Base-by-base conservation (phyloP, 2,797 vertebrate genomes). In the Anolis apletophallus region DNA sequence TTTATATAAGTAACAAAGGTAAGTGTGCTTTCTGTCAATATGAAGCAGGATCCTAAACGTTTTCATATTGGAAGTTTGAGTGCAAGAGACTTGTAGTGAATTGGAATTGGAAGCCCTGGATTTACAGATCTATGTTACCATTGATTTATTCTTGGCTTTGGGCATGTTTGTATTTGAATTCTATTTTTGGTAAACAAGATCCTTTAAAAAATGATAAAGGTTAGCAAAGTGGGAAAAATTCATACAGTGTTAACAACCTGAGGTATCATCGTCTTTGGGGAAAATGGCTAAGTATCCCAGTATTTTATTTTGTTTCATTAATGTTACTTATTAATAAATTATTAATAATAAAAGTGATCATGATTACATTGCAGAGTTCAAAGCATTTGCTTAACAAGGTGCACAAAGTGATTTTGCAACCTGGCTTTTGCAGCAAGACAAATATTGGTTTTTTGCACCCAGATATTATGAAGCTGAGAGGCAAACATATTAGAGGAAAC, bases 101-200 rank as follows among this genome's bases (percentile, higher is more conserved):
- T 26, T 36, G 46, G 86, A 85, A 88, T 82, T 85, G 91, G 89
- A 73, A 88, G 29, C 50, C 88, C 55, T 72, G 75, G 46, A n/a
- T 89, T 86, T 88, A 80, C 21, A 57, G 57, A 81, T 34, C 23
- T 46, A 69, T 87, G 76, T 78, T 93, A 40, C 57, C 79, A 78
- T 83, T 59, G 59, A 50, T 87, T 90, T 92, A 90, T 84, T 84
- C 88, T 89, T 92, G 88, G 81, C 88, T 34, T 64, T 23, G 61
- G 80, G 89, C 85, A 86, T 88, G 54, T 87, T 88, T 91, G 76
- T 71, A 84, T 85, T 91, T 90, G 81, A 92, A 89, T 84, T 64
- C 83, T 90, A 88, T 84, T 90, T 85, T 88, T 85, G 84, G 91
- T 94, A 90, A 94, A 92, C 75, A 92, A 81, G 87, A 83, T 91